Conservation (phyloP, 2,888 invertebrate genomes). For the Yponomeuta evonymella region DNA sequence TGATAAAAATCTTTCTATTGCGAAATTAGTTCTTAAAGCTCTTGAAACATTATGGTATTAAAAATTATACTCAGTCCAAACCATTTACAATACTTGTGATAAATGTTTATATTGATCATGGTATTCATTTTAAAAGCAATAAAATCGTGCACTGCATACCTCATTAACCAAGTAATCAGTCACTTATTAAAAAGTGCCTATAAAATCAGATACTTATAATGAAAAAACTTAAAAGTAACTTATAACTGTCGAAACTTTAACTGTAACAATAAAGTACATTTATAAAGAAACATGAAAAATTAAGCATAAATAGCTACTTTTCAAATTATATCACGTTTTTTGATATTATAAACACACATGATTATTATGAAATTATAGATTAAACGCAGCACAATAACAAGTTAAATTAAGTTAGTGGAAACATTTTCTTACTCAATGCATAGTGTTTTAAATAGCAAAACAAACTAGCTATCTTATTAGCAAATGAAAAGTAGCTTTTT, state of each 20-base stretch:
- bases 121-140: constrained; percentile 3
- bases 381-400: constrained; percentile 61
- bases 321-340: not conserved
- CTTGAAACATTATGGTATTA: not conserved
- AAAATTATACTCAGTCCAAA: constrained; percentile 55
- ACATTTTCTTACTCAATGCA: not conserved
- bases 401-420: not conserved
- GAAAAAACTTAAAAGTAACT: constrained; percentile 5
- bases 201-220: constrained; percentile 3
- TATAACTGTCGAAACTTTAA: not conserved
- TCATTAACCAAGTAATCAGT: constrained; percentile 6
- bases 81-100: constrained; percentile 65
- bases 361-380: constrained; percentile 31
- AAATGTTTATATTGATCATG: constrained; percentile 41
- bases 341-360: not conserved
- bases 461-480: constrained; percentile 59
- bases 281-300: not conserved
- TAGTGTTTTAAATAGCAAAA: constrained; percentile 4
- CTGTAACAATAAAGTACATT: not conserved
- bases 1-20: not conserved
- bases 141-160: constrained; percentile 4
- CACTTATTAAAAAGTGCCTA: constrained; percentile 12
- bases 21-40: not conserved
- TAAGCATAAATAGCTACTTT: not conserved
- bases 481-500: constrained; percentile 56